These are phyloP conservation scores for Drepanosiphum platanoidis DNA, from an alignment of 2,888 invertebrate genomes.

Conservation along the genomic window DNA sequence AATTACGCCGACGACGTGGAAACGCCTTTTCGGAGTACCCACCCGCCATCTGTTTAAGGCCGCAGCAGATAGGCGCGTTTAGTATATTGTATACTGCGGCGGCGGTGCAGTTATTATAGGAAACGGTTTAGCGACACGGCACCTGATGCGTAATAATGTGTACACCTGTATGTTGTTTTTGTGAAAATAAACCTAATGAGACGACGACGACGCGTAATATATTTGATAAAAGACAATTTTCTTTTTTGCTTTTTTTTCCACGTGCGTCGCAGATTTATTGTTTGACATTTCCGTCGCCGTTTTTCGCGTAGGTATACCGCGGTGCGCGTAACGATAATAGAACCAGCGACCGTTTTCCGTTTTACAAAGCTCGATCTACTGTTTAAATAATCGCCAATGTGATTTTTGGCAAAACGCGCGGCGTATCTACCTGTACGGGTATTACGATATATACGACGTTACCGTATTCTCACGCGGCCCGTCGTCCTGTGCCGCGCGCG, in stretches of 20 bases:
- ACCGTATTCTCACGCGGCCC: slow-evolving; percentile 5
- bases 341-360: not conserved
- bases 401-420: not conserved
- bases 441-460: not conserved
- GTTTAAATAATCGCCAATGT: not conserved
- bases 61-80: not conserved
- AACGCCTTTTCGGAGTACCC: slow-evolving; percentile 17
- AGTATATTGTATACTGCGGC: no score
- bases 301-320: not conserved
- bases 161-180: not conserved
- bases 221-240: not conserved
- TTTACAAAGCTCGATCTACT: not conserved
- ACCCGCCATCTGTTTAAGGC: not conserved
- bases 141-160: not conserved
- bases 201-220: no score
- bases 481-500: not conserved
- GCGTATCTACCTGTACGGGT: not conserved
- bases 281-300: not conserved
- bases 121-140: not conserved
- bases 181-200: not conserved
- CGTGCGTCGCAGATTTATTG: not conserved
- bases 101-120: not conserved
- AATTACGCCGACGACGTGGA: not conserved
- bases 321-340: not conserved
- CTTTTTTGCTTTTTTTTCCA: not conserved